Evolutionary conservation across 2,888 invertebrate genomes (phyloP).

Genomic region (Diadegma fenestrale): DNA sequence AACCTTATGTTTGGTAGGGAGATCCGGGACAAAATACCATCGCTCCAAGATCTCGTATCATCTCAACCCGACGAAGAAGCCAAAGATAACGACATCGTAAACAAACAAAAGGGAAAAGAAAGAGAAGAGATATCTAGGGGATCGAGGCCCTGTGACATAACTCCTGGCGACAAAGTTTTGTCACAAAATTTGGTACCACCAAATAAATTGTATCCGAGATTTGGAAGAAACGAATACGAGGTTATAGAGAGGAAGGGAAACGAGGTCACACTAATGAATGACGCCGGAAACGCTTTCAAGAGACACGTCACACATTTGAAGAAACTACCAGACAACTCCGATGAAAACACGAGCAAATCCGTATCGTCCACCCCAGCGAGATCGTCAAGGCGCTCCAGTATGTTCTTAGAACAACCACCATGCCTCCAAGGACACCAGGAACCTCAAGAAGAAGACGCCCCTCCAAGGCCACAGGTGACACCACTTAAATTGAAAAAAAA

Average conservation of each 20-base stretch:
- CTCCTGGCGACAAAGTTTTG: conserved; percentile 9
- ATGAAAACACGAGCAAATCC: conserved; percentile 4
- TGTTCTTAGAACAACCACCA: conserved; percentile 9
- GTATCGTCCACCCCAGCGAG: not conserved
- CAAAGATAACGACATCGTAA: conserved; percentile 62
- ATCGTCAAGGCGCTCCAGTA: conserved; percentile 7
- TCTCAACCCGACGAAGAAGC: conserved; percentile 47
- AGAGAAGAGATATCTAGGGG: conserved; percentile 64
- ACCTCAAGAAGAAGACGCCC: not conserved
- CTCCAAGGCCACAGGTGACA: not conserved
- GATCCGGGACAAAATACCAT: conserved; percentile 74
- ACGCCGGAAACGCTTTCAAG: not conserved
- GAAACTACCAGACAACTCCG: conserved; percentile 5
- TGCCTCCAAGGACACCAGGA: not conserved
- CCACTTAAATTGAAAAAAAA: conserved; percentile 19
- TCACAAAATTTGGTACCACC: conserved; percentile 17
- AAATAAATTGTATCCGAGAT: conserved; percentile 15
- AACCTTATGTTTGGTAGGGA: conserved; percentile 68
- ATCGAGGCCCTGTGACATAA: conserved; percentile 37
- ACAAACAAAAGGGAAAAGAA: conserved; percentile 67
- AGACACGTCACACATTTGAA: conserved; percentile 17
- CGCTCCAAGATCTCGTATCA: conserved; percentile 38
- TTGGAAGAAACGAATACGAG: conserved; percentile 1
- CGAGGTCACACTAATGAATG: conserved; percentile 14
- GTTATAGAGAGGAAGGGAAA: conserved; percentile 3